Conservation (phyloP, 2,797 vertebrate genomes). For the Bufotes viridis region DNA sequence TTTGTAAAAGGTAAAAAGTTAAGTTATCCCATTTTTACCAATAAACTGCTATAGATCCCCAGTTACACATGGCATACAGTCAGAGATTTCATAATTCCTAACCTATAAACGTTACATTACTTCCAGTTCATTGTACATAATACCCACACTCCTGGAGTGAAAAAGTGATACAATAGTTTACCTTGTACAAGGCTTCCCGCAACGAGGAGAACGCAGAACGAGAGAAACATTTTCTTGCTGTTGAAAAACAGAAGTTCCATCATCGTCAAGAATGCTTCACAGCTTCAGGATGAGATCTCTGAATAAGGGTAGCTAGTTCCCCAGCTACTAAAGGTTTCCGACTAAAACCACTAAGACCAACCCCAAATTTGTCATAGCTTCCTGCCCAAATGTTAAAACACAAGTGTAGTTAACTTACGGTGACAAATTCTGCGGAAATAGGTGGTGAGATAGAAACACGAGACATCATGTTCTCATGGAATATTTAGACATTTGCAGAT, state of each 20-base stretch:
- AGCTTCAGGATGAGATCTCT: slow-evolving; percentile 12
- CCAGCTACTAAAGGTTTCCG: slow-evolving; percentile 48
- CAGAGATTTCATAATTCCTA: neutral
- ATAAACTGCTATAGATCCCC: neutral
- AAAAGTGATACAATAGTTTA: slow-evolving; percentile 10
- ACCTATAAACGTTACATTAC: neutral
- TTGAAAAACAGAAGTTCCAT: neutral
- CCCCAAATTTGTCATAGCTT: slow-evolving; percentile 52
- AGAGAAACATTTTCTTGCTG: slow-evolving; percentile 34
- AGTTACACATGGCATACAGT: neutral
- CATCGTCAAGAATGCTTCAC: neutral
- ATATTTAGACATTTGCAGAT: slow-evolving; percentile 3
- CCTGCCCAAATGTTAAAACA: slow-evolving; percentile 41
- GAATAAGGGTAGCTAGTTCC: slow-evolving; percentile 21
- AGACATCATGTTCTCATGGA: slow-evolving; percentile 26
- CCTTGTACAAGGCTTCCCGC: slow-evolving; percentile 42
- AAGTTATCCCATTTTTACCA: neutral
- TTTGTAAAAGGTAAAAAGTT: neutral
- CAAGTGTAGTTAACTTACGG: slow-evolving; percentile 1
- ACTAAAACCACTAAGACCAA: slow-evolving; percentile 55
- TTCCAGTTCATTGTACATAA: neutral
- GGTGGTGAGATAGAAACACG: neutral
- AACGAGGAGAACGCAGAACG: slow-evolving; percentile 5
- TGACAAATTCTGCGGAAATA: slow-evolving; percentile 19
- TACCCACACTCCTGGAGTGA: neutral